phyloP scores from a whole-genome alignment of 1,140 invertebrate genomes.

The Macrotrachela quadricornifera region DNA sequence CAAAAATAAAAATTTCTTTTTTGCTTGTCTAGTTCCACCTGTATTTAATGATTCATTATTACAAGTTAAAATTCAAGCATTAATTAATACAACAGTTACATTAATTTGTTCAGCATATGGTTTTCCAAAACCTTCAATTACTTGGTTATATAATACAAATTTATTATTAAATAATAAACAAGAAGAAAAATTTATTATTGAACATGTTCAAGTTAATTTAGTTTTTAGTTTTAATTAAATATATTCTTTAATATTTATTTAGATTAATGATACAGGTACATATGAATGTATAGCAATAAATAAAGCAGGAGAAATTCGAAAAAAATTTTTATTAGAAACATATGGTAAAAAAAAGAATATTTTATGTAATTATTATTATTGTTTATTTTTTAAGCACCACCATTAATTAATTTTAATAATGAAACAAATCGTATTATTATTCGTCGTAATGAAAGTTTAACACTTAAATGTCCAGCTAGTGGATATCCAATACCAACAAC shows the following conservation, averaged over 20 bases:
- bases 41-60: background rate
- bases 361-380: background rate
- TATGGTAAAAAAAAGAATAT: background rate
- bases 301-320: background rate
- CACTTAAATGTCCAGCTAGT: too few relatives aligned
- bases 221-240: too few relatives aligned
- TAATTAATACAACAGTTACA: background rate
- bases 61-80: background rate
- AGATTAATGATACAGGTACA: background rate
- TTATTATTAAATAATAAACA: too few relatives aligned
- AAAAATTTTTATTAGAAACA: background rate
- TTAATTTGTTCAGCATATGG: background rate
- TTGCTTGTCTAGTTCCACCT: conserved; percentile 3
- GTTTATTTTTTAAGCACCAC: background rate
- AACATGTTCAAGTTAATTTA: too few relatives aligned
- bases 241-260: background rate
- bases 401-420: too few relatives aligned
- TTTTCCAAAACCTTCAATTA: too few relatives aligned
- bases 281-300: background rate
- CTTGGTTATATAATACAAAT: too few relatives aligned
- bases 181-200: too few relatives aligned
- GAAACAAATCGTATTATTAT: too few relatives aligned
- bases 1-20: too few relatives aligned
- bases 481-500: too few relatives aligned
- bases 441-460: too few relatives aligned